Conservation (phyloP, 2,888 invertebrate genomes). For the Nephrocerus scutellatus region DNA sequence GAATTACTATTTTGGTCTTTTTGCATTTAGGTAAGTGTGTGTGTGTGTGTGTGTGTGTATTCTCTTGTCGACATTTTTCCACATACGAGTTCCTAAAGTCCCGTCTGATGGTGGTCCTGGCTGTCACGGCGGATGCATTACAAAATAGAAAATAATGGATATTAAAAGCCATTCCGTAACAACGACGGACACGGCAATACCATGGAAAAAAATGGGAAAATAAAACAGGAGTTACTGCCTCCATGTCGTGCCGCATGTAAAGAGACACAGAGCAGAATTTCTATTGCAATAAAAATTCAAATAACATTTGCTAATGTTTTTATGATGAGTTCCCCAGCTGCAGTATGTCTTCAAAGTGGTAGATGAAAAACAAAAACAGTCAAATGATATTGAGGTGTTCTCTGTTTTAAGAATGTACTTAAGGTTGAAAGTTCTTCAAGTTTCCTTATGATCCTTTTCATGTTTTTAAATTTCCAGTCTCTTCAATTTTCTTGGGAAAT, state of each 20-base stretch:
- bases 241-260: neutral
- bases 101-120: too few relatives aligned
- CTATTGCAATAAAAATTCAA: constrained; percentile 9
- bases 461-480: too few relatives aligned
- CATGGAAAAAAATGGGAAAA: neutral
- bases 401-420: too few relatives aligned
- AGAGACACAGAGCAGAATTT: constrained; percentile 2
- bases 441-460: too few relatives aligned
- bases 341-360: too few relatives aligned
- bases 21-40: constrained; percentile 1
- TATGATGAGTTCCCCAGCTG: constrained; percentile 6
- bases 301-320: constrained; percentile 13
- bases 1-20: too few relatives aligned
- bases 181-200: too few relatives aligned
- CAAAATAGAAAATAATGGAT: neutral
- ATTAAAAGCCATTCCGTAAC: neutral
- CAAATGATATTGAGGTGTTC: too few relatives aligned
- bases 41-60: neutral
- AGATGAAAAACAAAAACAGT: constrained; percentile 4
- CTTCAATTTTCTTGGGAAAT: too few relatives aligned
- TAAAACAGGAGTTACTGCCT: neutral
- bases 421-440: too few relatives aligned
- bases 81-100: too few relatives aligned
- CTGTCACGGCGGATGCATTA: too few relatives aligned
- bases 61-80: neutral